Conservation (phyloP, 2,113 vertebrate species). For the Nothobranchius kuhntae region DNA sequence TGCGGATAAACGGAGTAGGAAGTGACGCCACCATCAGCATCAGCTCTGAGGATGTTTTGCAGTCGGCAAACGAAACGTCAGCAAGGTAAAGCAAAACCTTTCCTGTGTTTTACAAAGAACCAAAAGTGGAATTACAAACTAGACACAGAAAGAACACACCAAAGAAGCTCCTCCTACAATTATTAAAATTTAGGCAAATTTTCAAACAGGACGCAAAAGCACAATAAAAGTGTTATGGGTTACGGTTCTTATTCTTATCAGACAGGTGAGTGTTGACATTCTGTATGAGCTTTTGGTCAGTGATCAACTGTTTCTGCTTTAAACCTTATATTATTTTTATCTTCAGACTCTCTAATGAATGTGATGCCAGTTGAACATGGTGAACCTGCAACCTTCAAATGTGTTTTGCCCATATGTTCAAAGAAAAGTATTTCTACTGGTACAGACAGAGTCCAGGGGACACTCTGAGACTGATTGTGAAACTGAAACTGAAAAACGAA, state of each 20-base stretch:
- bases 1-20: no score
- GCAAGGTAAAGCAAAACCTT: no score
- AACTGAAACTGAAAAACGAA: fast-evolving
- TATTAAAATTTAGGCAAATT: neutral
- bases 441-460: conserved; percentile 6
- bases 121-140: no score
- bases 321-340: neutral
- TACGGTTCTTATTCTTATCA: conserved; percentile 9
- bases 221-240: conserved; percentile 24
- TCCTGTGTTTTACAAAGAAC: no score
- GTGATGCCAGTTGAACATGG: conserved; percentile 7
- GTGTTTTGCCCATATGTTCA: fast-evolving
- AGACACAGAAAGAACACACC: no score
- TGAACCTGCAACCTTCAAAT: conserved; percentile 8
- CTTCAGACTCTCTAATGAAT: conserved; percentile 13
- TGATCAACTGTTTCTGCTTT: fast-evolving
- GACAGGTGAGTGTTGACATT: conserved; percentile 3
- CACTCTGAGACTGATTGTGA: conserved; percentile 3
- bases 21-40: no score
- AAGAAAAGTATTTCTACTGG: neutral
- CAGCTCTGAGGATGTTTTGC: no score
- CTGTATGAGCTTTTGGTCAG: neutral
- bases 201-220: neutral
- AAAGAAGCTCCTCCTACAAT: neutral
- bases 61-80: no score